Conservation (phyloP, 92 coral and sea anemone species). For the Bergia sp. region DNA sequence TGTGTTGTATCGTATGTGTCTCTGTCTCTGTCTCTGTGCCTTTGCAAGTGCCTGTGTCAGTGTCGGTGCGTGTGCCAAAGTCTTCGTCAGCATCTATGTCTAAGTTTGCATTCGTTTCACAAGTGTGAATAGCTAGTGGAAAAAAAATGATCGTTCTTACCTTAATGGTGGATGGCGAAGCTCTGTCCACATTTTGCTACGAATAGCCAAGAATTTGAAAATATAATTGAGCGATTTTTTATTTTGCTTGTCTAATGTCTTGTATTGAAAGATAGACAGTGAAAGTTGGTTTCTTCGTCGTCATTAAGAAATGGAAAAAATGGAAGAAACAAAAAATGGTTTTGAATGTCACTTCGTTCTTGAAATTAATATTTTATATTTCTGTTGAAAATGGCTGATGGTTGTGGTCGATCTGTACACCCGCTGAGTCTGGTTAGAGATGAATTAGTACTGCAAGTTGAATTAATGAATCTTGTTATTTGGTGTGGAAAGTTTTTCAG, state of each 20-base stretch:
- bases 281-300: background rate
- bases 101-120: background rate
- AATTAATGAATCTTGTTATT: too few species aligned
- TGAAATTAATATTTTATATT: too few species aligned
- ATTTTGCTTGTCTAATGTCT: background rate
- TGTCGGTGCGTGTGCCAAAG: too few species aligned
- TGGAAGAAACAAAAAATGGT: too few species aligned
- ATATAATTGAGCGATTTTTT: background rate
- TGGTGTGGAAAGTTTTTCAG: too few species aligned
- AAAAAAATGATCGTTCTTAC: conserved; percentile 7
- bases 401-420: too few species aligned
- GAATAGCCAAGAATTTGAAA: conserved; percentile 6
- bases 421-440: too few species aligned
- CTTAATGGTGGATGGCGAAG: background rate
- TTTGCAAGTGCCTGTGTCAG: too few species aligned
- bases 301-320: background rate
- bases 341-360: background rate
- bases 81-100: background rate
- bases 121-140: background rate
- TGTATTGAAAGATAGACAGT: background rate
- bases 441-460: too few species aligned
- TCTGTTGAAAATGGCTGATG: too few species aligned
- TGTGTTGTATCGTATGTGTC: background rate
- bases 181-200: conserved; percentile 18
- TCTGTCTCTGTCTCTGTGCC: background rate